Evolutionary conservation across 1,140 invertebrate genomes (phyloP), one percentile per base, ranked within the genome.

Genomic region (Lethrus apterus): DNA sequence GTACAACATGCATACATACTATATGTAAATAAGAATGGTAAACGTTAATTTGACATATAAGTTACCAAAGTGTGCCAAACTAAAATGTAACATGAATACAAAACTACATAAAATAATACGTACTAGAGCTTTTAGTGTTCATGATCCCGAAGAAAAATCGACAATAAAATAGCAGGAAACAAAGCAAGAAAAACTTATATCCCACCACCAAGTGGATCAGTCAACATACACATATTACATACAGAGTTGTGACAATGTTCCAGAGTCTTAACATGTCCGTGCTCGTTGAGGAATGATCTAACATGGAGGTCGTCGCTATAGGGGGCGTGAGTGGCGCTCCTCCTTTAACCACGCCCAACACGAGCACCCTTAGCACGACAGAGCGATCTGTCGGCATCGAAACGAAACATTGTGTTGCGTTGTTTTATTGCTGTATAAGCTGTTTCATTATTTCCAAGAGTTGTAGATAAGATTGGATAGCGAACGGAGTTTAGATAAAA

Each of bases 401-500:
- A 46, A 36, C 34, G 43, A 41, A 50, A 46, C 50, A 44, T 11
- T 26, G 23, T 41, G 19, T 41, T 46, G 38, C 49, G 42, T 58
- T 56, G 57, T 60, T 61, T 59, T 57, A 58, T 58, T 60, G 58
- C 51, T 48, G 51, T 58, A 60, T 60, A 60, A 60, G 58, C 56
- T 60, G 56, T 60, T 60, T 58, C 53, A 60, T 60, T 60, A 58
- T 60, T 60, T 58, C 50, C 54, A 51, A 51, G 46, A 51, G 56
- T 57, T 52, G 51, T 58, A 52, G 50, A 56, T 56, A 57, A 57
- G 53, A 57, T 57, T 57, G 52, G 50, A 56, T 52, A 51, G 48
- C 45, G 45, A 50, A 54, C 44, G 52, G 42, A 51, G 52, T 48
- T 47, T 32, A 51, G 52, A 55, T 55, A 55, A 51, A 51, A 31